Conservation (phyloP, 2,797 vertebrate species). For the Spondyliosoma cantharus region DNA sequence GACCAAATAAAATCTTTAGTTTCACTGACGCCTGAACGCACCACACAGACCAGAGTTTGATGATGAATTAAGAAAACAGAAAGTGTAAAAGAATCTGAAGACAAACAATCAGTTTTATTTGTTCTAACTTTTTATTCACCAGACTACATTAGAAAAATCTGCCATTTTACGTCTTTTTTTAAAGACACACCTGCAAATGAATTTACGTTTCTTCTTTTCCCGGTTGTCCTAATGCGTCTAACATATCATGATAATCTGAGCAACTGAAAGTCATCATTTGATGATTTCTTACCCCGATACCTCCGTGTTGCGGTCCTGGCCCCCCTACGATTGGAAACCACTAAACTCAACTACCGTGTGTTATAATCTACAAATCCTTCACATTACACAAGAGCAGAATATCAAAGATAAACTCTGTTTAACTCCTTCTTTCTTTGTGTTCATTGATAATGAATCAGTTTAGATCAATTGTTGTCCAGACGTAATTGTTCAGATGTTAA, state of each 20-base stretch:
- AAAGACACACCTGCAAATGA: background rate
- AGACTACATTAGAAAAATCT: background rate
- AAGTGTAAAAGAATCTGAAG: background rate
- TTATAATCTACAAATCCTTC: no score
- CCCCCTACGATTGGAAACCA: no score
- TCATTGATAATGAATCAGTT: no score
- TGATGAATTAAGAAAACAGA: background rate
- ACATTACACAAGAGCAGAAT: no score
- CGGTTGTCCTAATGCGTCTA: no score
- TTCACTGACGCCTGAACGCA: constrained; percentile 41
- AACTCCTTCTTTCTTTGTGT: no score
- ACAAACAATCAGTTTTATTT: no score
- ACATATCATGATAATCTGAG: no score
- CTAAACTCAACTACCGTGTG: no score
- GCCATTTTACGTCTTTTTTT: background rate
- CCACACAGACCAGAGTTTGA: background rate
- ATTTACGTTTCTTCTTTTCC: background rate
- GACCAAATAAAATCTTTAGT: background rate
- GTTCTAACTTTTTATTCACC: background rate
- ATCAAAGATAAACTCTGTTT: background rate
- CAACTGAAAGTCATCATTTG: background rate
- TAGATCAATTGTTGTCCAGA: background rate
- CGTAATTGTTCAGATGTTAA: background rate
- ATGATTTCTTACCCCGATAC: no score
- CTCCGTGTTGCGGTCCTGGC: no score